phyloP scores from a whole-genome alignment of 1,140 invertebrate species.

The Drosophila sp. region DNA sequence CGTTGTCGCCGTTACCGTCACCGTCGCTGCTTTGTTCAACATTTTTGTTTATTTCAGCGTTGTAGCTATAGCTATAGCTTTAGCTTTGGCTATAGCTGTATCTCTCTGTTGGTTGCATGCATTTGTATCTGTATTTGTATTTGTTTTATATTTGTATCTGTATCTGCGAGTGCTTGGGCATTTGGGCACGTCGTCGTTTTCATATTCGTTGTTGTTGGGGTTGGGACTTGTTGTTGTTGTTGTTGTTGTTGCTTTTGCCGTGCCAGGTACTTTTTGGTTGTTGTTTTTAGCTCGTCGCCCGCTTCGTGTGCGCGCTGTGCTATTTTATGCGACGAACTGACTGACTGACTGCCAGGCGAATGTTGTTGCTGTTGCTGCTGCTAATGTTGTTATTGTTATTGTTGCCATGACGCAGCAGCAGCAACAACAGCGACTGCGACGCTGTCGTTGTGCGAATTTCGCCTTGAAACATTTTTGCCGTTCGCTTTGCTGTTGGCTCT shows the following conservation, averaged over 20 bases:
- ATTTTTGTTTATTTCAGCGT: constrained; percentile 80
- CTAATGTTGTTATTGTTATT: constrained; percentile 56
- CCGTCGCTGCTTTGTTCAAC: constrained; percentile 64
- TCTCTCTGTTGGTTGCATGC: constrained; percentile 57
- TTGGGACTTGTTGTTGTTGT: constrained; percentile 10
- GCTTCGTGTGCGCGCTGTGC: constrained; percentile 75
- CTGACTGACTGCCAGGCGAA: constrained; percentile 56
- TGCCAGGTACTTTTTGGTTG: constrained; percentile 60
- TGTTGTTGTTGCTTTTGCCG: constrained; percentile 35
- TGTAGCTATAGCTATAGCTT: constrained; percentile 36
- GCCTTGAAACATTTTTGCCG: constrained; percentile 82
- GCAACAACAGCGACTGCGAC: constrained; percentile 30
- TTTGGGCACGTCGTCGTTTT: constrained; percentile 59
- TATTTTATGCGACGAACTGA: constrained; percentile 76
- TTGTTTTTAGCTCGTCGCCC: constrained; percentile 66
- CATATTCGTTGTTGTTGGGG: constrained; percentile 43
- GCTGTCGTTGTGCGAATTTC: constrained; percentile 66
- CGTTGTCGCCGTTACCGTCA: constrained; percentile 14
- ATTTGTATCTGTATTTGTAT: constrained; percentile 68
- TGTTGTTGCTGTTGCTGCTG: constrained; percentile 54
- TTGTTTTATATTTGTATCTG: constrained; percentile 66
- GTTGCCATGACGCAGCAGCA: constrained; percentile 57
- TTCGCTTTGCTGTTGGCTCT: constrained; percentile 50
- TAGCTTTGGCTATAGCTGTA: constrained; percentile 63
- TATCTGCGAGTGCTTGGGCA: constrained; percentile 67